A percentile compares a stretch with the other conserved stretches of the same genome.
These are phyloP conservation scores for Cyclura pinguis DNA, from an alignment of 2,797 vertebrate genomes.

Conservation along the genomic window DNA sequence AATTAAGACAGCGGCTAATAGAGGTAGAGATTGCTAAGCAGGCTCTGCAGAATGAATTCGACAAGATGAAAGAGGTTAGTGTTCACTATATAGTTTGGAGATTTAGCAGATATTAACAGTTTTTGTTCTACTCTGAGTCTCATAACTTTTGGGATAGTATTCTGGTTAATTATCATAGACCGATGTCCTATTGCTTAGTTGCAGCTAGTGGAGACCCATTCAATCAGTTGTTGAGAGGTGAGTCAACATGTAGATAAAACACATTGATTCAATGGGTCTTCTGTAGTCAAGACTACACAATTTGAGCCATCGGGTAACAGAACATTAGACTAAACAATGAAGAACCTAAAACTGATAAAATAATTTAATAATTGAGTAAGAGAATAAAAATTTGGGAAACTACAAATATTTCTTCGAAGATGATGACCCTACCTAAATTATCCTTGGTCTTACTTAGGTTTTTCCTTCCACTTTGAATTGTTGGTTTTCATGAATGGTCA, in stretches of 20 bases:
- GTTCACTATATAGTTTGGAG: conserved; percentile 43
- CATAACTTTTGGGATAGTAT: neutral
- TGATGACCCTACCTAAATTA: neutral
- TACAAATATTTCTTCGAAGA: neutral
- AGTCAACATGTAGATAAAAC: too few relatives aligned
- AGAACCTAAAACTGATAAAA: neutral
- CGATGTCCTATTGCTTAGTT: too few relatives aligned
- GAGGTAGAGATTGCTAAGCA: conserved; percentile 97
- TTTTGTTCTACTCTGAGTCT: conserved; percentile 15
- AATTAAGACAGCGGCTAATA: conserved; percentile 94
- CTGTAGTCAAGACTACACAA: too few relatives aligned
- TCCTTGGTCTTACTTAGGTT: neutral
- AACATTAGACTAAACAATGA: neutral
- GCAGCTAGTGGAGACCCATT: too few relatives aligned
- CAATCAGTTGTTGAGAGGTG: too few relatives aligned
- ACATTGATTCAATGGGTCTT: too few relatives aligned
- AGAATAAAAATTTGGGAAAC: neutral
- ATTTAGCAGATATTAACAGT: neutral
- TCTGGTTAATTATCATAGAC: neutral
- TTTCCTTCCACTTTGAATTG: neutral
- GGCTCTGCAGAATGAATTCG: conserved; percentile 94
- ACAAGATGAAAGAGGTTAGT: conserved; percentile 96
- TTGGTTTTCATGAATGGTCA: neutral
- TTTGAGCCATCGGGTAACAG: neutral
- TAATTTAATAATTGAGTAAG: neutral